phyloP scores from a whole-genome alignment of 2,113 vertebrate species.

The Rhabdornis inornatus region DNA sequence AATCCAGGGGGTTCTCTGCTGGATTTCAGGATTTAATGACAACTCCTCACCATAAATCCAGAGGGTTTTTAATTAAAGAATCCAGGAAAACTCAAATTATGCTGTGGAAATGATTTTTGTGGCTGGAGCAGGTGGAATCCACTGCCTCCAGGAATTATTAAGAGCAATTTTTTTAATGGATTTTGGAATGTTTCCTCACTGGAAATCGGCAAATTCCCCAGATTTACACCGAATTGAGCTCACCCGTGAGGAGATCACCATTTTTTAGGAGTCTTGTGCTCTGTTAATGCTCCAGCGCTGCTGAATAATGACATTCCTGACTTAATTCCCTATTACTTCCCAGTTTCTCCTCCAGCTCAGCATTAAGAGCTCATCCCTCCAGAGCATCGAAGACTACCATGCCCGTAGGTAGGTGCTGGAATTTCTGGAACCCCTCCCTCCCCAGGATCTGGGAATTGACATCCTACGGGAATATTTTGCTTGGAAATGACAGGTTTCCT shows the following conservation, averaged over 20 bases:
- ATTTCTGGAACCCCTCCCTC: neutral
- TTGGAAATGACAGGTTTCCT: neutral
- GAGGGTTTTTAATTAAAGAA: neutral
- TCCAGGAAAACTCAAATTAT: neutral
- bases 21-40: neutral
- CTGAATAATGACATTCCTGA: neutral
- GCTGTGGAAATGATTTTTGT: neutral
- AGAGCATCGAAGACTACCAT: neutral
- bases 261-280: neutral
- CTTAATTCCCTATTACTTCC: neutral
- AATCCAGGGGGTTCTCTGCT: neutral
- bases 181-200: neutral
- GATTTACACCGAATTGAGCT: neutral
- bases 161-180: neutral
- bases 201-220: neutral
- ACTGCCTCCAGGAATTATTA: neutral
- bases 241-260: accelerated
- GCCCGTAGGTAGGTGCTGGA: neutral
- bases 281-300: neutral
- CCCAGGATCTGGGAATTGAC: neutral
- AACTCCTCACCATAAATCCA: neutral
- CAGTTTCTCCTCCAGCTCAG: neutral
- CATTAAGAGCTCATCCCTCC: neutral
- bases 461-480: accelerated
- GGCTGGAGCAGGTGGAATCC: neutral